These are phyloP conservation scores for Phalangium opilio DNA, from an alignment of 2,888 invertebrate genomes.

Conservation along the genomic window DNA sequence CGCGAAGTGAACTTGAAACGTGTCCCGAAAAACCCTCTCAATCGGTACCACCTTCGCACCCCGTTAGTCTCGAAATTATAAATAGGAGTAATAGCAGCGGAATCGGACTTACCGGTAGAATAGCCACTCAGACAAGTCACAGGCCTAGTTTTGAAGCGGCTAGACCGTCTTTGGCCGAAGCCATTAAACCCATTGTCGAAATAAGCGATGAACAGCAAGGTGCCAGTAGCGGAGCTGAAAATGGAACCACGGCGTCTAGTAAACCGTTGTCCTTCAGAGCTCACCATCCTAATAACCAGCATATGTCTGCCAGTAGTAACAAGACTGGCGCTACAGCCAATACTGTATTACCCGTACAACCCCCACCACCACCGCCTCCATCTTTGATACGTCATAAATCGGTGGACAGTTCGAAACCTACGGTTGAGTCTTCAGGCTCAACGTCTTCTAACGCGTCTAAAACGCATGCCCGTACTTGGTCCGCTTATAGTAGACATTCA, in stretches of 20 bases:
- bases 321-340: too few relatives aligned
- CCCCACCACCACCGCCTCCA: too few relatives aligned
- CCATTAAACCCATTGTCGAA: constrained; percentile 68
- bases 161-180: constrained; percentile 44
- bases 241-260: neutral
- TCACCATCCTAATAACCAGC: neutral
- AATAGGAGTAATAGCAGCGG: constrained; percentile 15
- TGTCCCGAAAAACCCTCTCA: constrained; percentile 15
- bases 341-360: too few relatives aligned
- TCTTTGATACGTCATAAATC: constrained; percentile 20
- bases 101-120: neutral
- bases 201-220: constrained; percentile 61
- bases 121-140: constrained; percentile 2
- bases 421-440: neutral
- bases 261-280: neutral
- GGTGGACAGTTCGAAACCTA: constrained; percentile 13
- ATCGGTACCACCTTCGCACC: constrained; percentile 23
- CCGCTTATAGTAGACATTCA: constrained; percentile 17
- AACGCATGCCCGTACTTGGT: constrained; percentile 14
- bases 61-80: constrained; percentile 23
- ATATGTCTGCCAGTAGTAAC: too few relatives aligned
- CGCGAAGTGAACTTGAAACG: constrained; percentile 28
- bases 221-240: constrained; percentile 25
- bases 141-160: constrained; percentile 18
- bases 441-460: constrained; percentile 3